Conservation (phyloP, 2,888 invertebrate genomes). For the Drosophila robusta region DNA sequence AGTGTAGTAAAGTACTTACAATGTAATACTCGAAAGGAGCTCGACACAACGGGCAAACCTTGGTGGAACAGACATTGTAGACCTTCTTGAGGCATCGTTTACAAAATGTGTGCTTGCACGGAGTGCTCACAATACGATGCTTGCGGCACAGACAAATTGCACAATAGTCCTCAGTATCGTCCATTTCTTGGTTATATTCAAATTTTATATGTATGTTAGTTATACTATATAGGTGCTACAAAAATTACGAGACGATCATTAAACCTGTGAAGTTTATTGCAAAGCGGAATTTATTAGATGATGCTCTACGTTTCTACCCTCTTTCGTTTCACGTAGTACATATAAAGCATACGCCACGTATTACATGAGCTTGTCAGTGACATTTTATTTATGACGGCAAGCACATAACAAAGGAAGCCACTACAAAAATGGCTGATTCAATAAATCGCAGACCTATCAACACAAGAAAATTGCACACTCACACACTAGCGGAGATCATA, state of each 20-base stretch:
- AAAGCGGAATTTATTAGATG: conserved; percentile 15
- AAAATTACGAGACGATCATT: conserved; percentile 14
- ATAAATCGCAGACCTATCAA: conserved; percentile 45
- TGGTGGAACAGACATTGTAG: conserved; percentile 36
- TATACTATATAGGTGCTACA: conserved; percentile 1
- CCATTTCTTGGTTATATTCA: conserved; percentile 34
- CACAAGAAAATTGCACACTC: conserved; percentile 5
- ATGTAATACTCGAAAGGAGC: conserved; percentile 58
- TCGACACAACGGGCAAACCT: conserved; percentile 60
- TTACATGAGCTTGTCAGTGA: conserved; percentile 43
- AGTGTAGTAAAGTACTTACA: conserved; percentile 40
- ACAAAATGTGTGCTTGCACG: conserved; percentile 61
- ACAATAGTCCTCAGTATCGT: conserved; percentile 35
- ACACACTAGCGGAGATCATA: conserved; percentile 1
- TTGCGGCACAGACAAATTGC: conserved; percentile 49
- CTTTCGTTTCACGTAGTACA: conserved; percentile 8
- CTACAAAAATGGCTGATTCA: conserved; percentile 26
- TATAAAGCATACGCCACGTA: conserved; percentile 40
- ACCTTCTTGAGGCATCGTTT: conserved; percentile 47
- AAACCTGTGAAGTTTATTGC: conserved; percentile 27
- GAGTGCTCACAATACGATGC: conserved; percentile 43
- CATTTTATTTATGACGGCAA: conserved; percentile 53
- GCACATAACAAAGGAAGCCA: conserved; percentile 17
- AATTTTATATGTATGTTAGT: conserved; percentile 1
- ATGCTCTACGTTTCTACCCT: neutral